Base-by-base conservation (phyloP, 2,113 vertebrate genomes). In the Bubalus kerabau region DNA sequence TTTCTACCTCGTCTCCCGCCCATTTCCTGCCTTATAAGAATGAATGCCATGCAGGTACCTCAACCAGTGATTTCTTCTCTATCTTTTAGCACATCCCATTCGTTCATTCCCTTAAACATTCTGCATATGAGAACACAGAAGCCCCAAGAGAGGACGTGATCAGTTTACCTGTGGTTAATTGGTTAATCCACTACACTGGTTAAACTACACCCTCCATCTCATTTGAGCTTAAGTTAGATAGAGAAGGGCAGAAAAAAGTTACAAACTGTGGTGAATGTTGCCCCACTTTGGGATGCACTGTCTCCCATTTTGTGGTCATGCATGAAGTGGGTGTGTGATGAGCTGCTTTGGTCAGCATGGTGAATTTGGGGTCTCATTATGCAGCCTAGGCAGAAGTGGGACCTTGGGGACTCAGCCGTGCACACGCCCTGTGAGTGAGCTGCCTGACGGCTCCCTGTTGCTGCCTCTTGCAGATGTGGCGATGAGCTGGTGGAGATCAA, bases 401-500 rank as follows among this genome's bases (percentile, higher is more conserved):
- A 0, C 2, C 5, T 1, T 59, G 50, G 0, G 12, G 12, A 16
- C 2, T 26, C 60, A 30, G 56, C 11, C 11, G 8, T 56, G 83
- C 32, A 4, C 2, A 60, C 9, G 52, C 24, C 13, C 10, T 1
- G 1, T 52, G 46, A 89, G 32, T 10, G 0, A 0, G 80, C 28
- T 60, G 4, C 7, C 62, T 43, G 26, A 94, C 1, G 5, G 4
- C 11, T 43, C 93, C 90, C 87, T 28, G 48, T 36, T 46, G 84
- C 26, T 80, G 14, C 21, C 32, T 85, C 28, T 83, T 81, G 24
- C 85, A 99, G 99, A 97, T 99, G 99, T 93, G 99, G 99, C 1
- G 99, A 99, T 91, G 99, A 99, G 98, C 99, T 99, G 14, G 99
- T 99, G 96, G 99, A 99, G 98, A 99, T 99, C 97, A 99, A 99